Base-by-base conservation (phyloP, 2,888 invertebrate species). In the Sipunculus nudus region DNA sequence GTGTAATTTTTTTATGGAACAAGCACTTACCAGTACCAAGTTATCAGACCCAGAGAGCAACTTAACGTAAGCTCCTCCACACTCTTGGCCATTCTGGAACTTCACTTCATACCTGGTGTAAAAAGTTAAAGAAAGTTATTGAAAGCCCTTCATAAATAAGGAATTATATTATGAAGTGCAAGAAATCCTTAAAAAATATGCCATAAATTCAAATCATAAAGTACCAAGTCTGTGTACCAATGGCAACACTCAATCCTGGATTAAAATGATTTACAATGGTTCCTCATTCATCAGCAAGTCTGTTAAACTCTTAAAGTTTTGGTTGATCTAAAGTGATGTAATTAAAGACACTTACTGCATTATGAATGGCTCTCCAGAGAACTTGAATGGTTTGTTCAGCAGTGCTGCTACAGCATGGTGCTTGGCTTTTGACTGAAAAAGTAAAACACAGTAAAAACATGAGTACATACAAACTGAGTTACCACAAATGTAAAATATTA, bases 61-160 rank as follows among this genome's bases (percentile, higher is more conserved):
- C 85, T 99, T 99, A 49, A 99, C 86, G 84, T 99, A 99, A 8
- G 97, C 96, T 10, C 99, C 99, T 46, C 99, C 99, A 84, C 99
- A 99, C 84, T 97, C 97, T 85, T 96, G 96, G 0, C 96, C 97
- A 78, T 96, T 94, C 89, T 98, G 90, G 67, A 96, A 91, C 63
- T 85, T 85, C 2, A 87, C 87, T 70, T 87, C 87, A 76, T 87
- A 87, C 63, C 86, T 86, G 49, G 57, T 23, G 39, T 8, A 55
- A 29, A 46, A 39, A 41, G 8, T 21, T 10, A 23, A 52, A 56
- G 29, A 57, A 45, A 61, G 21, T 41, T 47, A 49, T 40, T 26
- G 29, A 21, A 25, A 35, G 40, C 13, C 21, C 23, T 10, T 48
- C 13, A 16, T 43, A 10, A 25, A 16, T 13, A 10, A 6, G 26